These are phyloP conservation scores for Hoplodrina blanda DNA, from an alignment of 2,888 invertebrate species.

Conservation along the genomic window DNA sequence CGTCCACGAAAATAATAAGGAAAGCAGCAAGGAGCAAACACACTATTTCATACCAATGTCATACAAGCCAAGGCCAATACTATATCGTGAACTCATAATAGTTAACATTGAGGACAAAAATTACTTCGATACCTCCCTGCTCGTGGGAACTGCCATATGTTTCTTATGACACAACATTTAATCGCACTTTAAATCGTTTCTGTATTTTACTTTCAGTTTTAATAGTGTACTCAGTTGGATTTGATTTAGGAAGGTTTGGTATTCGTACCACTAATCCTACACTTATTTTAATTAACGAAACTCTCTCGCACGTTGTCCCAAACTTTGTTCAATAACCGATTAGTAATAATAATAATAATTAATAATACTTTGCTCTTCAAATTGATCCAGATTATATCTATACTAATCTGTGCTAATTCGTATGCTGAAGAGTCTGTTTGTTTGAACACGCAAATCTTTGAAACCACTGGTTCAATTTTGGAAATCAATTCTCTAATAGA, in stretches of 20 bases:
- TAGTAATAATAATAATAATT: neutral
- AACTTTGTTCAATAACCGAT: neutral
- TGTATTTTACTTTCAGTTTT: conserved; percentile 24
- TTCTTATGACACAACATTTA: conserved; percentile 16
- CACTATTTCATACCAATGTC: conserved; percentile 29
- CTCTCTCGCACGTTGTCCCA: neutral
- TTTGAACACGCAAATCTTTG: no score
- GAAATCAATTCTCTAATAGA: no score
- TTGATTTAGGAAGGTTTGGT: neutral
- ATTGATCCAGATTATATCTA: conserved; percentile 10
- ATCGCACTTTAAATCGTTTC: conserved; percentile 9
- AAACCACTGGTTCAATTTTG: no score
- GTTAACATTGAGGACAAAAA: conserved; percentile 22
- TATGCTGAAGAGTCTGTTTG: no score
- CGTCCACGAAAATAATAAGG: conserved; percentile 9
- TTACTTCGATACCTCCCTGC: conserved; percentile 16
- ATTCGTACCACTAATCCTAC: neutral
- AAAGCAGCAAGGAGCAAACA: conserved; percentile 15
- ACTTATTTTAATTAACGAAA: conserved; percentile 12
- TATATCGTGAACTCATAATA: conserved; percentile 48
- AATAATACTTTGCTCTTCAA: neutral
- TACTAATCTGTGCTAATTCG: no score
- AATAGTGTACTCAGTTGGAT: neutral
- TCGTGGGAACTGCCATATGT: conserved; percentile 33
- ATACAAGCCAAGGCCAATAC: conserved; percentile 41